Evolutionary conservation across 2,113 vertebrate species (phyloP), one percentile per base, ranked within the genome.

Genomic region (Dicentrarchus labrax): DNA sequence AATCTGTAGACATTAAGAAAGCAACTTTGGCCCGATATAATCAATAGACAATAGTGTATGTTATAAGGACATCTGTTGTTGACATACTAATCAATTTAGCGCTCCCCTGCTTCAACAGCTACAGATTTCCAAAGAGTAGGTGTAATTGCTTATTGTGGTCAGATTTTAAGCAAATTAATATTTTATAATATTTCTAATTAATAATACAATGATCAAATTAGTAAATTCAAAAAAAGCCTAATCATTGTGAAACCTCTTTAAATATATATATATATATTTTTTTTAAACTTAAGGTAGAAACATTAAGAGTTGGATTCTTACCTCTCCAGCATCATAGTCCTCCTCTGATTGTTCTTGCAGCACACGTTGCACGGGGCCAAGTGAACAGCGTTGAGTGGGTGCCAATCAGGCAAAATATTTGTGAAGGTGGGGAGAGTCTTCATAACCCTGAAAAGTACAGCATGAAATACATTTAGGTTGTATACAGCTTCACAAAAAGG

Each of bases 401-500:
- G 95, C 98, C 98, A 99, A 2, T 97, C 96, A 43, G 96, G 91
- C 13, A 94, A 10, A 41, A 96, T 56, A 24, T 96, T 96, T 43
- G 96, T 96, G 88, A 98, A 97, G 0, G 97, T 97, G 59, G 97
- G 95, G 65, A 99, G 87, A 47, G 94, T 96, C 88, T 97, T 93
- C 5, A 10, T 30, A 11, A 85, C 19, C 61, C 93, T 94, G 59
- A 41, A 86, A 74, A 79, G n/a, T 1, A 48, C 4, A 82, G 6
- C 6, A 36, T 1, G 11, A 19, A 57, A 54, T 7, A 11, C 4
- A 36, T 45, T 78, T 13, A 61, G 5, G 21, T 47, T 16, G 53
- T 12, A 56, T 12, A 60, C 30, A 12, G 13, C 13, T 57, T 11
- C 7, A 6, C 21, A 30, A 41, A 36, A 59, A 53, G 8, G 22